Evolutionary conservation across 2,888 invertebrate species (phyloP).

Genomic region (Julus scanicus): DNA sequence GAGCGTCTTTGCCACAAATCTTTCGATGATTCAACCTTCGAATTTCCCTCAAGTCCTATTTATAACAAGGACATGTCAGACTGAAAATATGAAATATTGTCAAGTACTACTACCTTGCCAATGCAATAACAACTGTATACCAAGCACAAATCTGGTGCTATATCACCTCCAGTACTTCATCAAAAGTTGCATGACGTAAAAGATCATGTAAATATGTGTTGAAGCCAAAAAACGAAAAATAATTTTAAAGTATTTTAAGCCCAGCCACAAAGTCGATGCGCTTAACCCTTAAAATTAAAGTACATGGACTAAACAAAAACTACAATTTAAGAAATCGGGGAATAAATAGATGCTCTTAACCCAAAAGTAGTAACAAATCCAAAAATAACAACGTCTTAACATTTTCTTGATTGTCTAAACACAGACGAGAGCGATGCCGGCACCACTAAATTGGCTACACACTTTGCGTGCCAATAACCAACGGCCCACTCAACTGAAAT

Average conservation of each 20-base stretch:
- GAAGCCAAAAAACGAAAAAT: background rate
- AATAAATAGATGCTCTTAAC: background rate
- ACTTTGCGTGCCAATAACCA: background rate
- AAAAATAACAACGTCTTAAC: background rate
- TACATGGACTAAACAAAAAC: background rate
- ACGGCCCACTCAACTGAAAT: background rate
- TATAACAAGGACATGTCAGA: no score
- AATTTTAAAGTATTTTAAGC: background rate
- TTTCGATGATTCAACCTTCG: no score
- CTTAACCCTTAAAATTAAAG: background rate
- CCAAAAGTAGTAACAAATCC: slow-evolving; percentile 2
- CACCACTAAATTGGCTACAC: background rate
- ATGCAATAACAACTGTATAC: background rate
- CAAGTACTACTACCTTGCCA: no score
- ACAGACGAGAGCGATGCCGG: background rate
- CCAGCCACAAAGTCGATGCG: background rate
- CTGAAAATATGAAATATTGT: no score
- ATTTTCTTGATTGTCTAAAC: background rate
- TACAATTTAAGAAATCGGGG: background rate
- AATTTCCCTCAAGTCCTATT: no score
- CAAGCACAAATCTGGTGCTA: background rate
- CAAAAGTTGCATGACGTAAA: background rate
- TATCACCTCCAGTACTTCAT: background rate
- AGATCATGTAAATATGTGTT: background rate
- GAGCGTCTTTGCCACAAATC: no score